Evolutionary conservation across 2,888 invertebrate species (phyloP).

Genomic region (Dasysyrphus tricinctus): DNA sequence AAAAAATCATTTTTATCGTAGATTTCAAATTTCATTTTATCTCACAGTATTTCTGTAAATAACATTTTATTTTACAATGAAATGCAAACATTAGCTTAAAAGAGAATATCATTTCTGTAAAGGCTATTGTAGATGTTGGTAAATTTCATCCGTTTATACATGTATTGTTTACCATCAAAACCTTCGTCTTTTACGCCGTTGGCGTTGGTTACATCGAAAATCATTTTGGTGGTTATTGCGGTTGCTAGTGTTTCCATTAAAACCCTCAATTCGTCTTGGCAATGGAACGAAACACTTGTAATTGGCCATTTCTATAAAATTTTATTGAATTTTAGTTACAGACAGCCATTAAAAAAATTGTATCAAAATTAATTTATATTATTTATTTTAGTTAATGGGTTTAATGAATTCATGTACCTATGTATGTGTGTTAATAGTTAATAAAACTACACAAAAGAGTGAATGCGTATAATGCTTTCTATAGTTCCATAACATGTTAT

Average conservation of each 20-base stretch:
- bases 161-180: background rate
- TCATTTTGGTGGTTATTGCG: background rate
- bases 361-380: background rate
- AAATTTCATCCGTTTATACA: background rate
- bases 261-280: conserved; percentile 3
- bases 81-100: conserved; percentile 11
- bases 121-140: background rate
- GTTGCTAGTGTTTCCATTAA: background rate
- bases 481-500: too few relatives aligned
- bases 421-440: background rate
- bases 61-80: conserved; percentile 28
- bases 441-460: too few relatives aligned
- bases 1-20: background rate
- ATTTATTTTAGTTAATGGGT: background rate
- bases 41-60: background rate
- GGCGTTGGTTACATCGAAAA: background rate
- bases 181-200: conserved; percentile 3
- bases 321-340: conserved; percentile 21
- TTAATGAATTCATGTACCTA: background rate
- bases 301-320: conserved; percentile 30
- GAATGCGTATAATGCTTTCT: too few relatives aligned
- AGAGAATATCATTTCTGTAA: background rate
- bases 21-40: conserved; percentile 11
- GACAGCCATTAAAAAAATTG: background rate
- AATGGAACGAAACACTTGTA: conserved; percentile 22